These are phyloP conservation scores for Standfussiana lucernea DNA, from an alignment of 2,888 invertebrate genomes.

Conservation along the genomic window DNA sequence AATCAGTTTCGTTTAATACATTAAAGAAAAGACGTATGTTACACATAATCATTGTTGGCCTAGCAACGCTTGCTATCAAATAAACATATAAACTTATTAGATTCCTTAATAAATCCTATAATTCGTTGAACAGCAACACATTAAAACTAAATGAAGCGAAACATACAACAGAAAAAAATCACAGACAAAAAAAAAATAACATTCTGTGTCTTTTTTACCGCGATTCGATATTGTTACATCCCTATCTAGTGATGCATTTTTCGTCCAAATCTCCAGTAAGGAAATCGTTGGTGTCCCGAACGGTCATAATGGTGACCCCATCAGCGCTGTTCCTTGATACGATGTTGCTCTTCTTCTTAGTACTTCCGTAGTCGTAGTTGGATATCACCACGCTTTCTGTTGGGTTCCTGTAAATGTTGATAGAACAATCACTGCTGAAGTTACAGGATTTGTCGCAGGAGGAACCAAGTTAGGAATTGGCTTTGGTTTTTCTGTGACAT, in stretches of 20 bases:
- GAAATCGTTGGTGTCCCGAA: conserved; percentile 84
- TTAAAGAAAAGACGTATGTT: background rate
- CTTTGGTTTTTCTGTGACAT: background rate
- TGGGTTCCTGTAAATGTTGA: conserved; percentile 85
- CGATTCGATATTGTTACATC: conserved; percentile 7
- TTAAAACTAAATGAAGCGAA: conserved; percentile 20
- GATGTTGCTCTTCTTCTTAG: conserved; percentile 87
- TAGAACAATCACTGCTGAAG: conserved; percentile 79
- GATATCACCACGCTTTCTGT: conserved; percentile 89
- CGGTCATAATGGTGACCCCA: conserved; percentile 86
- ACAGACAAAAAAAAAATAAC: conserved; percentile 3
- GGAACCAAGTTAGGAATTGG: background rate
- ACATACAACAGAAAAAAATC: conserved; percentile 16
- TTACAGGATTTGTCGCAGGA: conserved; percentile 20
- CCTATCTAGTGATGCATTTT: conserved; percentile 84
- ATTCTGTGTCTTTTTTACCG: conserved; percentile 58
- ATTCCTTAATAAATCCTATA: background rate
- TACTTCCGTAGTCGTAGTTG: conserved; percentile 88
- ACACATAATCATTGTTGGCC: background rate
- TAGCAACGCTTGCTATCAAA: background rate
- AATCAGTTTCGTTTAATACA: background rate
- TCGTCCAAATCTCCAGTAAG: conserved; percentile 80
- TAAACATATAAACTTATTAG: background rate
- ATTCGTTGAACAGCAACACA: conserved; percentile 14
- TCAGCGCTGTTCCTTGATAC: conserved; percentile 85